Percentiles rank a stretch among this genome's conserved stretches.
Conservation (phyloP, 2,113 vertebrate species). For the Zosterops pallidus region DNA sequence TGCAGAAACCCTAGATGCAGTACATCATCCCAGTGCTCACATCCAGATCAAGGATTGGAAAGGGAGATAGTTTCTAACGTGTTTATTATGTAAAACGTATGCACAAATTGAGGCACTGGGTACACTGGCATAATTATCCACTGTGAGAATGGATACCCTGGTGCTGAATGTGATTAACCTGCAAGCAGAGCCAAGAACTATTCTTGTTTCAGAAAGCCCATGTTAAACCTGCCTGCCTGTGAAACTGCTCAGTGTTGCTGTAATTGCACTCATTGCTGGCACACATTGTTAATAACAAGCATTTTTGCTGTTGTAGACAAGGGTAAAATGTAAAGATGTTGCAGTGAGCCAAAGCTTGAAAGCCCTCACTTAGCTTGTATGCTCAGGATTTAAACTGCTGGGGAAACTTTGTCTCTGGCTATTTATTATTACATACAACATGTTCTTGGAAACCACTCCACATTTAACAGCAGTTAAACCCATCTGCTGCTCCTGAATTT, state of each 20-base stretch:
- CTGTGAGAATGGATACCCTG: background rate
- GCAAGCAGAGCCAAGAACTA: conserved; percentile 9
- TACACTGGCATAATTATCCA: background rate
- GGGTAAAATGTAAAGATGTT: background rate
- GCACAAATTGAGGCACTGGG: background rate
- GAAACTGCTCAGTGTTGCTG: background rate
- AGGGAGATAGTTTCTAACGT: background rate
- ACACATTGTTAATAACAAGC: background rate
- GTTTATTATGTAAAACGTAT: conserved; percentile 1
- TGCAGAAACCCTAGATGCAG: background rate
- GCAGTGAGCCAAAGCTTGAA: background rate
- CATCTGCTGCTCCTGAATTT: conserved; percentile 70
- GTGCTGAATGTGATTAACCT: conserved; percentile 41
- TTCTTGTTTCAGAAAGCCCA: background rate
- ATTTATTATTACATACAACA: conserved; percentile 61
- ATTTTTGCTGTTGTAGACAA: background rate
- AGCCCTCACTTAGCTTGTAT: background rate
- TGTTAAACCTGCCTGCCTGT: conserved; percentile 13
- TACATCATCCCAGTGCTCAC: fast-evolving
- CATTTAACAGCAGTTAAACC: conserved; percentile 71
- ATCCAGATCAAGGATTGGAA: background rate
- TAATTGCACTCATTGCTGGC: conserved; percentile 9
- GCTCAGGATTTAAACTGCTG: conserved; percentile 22
- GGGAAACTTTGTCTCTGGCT: conserved; percentile 42
- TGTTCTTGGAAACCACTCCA: conserved; percentile 73